These are phyloP conservation scores for Plotosus lineatus DNA, from an alignment of 2,113 vertebrate genomes.

Conservation along the genomic window DNA sequence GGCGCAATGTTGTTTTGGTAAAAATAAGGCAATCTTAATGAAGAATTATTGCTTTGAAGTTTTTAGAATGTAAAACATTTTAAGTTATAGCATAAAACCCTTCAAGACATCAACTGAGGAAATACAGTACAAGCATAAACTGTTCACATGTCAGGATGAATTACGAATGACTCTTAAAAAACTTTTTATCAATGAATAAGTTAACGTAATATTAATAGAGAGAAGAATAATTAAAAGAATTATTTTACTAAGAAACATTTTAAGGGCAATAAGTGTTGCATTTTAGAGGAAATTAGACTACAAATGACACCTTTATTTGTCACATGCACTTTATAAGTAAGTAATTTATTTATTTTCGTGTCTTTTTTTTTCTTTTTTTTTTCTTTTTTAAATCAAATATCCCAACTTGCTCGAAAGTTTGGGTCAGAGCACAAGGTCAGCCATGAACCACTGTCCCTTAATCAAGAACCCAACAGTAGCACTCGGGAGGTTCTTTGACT, in stretches of 20 bases:
- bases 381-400: no score
- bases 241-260: no score
- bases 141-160: not conserved
- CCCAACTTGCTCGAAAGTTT: no score
- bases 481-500: no score
- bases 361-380: no score
- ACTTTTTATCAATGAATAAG: not conserved
- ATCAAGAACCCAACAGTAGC: no score
- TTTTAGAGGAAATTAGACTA: not conserved
- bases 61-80: not conserved
- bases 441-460: no score
- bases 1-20: not conserved
- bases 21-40: not conserved
- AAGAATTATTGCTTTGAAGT: not conserved
- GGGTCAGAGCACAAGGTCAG: no score
- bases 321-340: no score
- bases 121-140: not conserved
- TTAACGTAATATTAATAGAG: not conserved
- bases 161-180: not conserved
- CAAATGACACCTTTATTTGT: no score
- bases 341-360: no score
- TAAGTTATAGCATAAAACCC: not conserved
- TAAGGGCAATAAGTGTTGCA: not conserved
- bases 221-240: no score
- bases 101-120: not conserved